A percentile compares a stretch with the other conserved stretches of the same genome.
Evolutionary conservation across 1,140 invertebrate genomes (phyloP).

Genomic region (Cyrtorhinus lividipennis): DNA sequence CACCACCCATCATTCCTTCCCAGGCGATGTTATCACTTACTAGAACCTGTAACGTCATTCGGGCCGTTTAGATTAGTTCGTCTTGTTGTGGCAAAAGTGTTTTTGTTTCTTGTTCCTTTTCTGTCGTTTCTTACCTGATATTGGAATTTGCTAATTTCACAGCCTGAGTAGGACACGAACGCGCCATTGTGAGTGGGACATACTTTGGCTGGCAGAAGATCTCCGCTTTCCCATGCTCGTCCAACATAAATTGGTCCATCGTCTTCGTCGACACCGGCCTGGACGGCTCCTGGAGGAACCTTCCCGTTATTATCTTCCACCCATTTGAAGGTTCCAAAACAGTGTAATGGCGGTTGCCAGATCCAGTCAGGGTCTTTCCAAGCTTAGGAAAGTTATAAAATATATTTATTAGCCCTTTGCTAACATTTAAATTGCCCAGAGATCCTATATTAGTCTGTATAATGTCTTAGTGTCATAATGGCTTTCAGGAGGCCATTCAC

Average conservation of each 20-base stretch:
- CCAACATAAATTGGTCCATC: constrained; percentile 59
- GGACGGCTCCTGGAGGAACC: constrained; percentile 38
- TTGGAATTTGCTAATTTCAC: constrained; percentile 42
- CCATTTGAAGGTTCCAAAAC: constrained; percentile 21
- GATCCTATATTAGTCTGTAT: too few relatives aligned
- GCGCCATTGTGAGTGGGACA: constrained; percentile 46
- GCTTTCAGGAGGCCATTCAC: too few relatives aligned
- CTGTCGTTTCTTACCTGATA: constrained; percentile 55
- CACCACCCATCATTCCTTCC: constrained; percentile 40
- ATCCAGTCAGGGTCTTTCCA: not conserved
- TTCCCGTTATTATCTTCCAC: constrained; percentile 15
- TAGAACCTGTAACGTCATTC: too few relatives aligned
- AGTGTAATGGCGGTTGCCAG: constrained; percentile 19
- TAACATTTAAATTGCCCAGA: too few relatives aligned
- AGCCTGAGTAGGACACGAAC: constrained; percentile 46
- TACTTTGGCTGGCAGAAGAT: constrained; percentile 60
- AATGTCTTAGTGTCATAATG: too few relatives aligned
- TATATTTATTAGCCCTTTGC: too few relatives aligned
- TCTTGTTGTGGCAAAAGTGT: too few relatives aligned
- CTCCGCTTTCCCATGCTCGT: constrained; percentile 51
- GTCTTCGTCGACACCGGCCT: constrained; percentile 52
- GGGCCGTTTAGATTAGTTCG: too few relatives aligned
- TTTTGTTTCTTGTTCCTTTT: too few relatives aligned
- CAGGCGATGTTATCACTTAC: constrained; percentile 42
- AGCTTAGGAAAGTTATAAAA: too few relatives aligned